Percentiles rank a stretch among this genome's conserved stretches.
These are phyloP conservation scores for Drosophila pseudotalamancana DNA, from an alignment of 2,888 invertebrate species.

Conservation along the genomic window DNA sequence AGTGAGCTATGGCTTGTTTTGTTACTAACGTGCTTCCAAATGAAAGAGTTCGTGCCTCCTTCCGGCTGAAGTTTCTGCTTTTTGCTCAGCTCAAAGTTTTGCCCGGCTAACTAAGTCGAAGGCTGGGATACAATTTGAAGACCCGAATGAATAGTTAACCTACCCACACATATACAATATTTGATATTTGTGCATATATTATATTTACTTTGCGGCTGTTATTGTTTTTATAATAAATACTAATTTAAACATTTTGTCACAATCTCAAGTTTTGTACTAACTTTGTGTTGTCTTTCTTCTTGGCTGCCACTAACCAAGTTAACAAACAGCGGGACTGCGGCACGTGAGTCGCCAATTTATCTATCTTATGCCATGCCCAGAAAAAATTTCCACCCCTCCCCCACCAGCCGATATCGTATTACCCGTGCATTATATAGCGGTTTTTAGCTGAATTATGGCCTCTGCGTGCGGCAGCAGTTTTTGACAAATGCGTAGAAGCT, in stretches of 20 bases:
- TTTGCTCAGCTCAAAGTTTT: constrained; percentile 16
- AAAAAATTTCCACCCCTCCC: neutral
- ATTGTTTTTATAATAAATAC: constrained; percentile 9
- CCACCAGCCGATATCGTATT: constrained; percentile 10
- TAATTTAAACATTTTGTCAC: too few species aligned
- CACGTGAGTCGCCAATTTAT: constrained; percentile 66
- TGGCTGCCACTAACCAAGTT: constrained; percentile 16
- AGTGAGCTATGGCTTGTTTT: neutral
- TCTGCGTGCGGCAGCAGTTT: constrained; percentile 55
- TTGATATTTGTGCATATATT: too few species aligned
- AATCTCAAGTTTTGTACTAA: neutral
- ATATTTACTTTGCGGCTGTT: neutral
- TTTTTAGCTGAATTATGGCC: constrained; percentile 63
- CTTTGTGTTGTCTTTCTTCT: neutral
- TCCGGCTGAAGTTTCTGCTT: neutral
- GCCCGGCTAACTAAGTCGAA: neutral
- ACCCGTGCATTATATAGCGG: constrained; percentile 51
- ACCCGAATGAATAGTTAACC: constrained; percentile 5
- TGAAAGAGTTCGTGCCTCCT: neutral
- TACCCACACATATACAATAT: too few species aligned
- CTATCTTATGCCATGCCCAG: constrained; percentile 9
- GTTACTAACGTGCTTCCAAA: neutral
- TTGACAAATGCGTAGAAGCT: constrained; percentile 74
- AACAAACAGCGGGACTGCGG: constrained; percentile 39
- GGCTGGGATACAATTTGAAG: neutral